These are phyloP conservation scores for Iguana delicatissima DNA, from an alignment of 2,797 vertebrate species.

Conservation along the genomic window DNA sequence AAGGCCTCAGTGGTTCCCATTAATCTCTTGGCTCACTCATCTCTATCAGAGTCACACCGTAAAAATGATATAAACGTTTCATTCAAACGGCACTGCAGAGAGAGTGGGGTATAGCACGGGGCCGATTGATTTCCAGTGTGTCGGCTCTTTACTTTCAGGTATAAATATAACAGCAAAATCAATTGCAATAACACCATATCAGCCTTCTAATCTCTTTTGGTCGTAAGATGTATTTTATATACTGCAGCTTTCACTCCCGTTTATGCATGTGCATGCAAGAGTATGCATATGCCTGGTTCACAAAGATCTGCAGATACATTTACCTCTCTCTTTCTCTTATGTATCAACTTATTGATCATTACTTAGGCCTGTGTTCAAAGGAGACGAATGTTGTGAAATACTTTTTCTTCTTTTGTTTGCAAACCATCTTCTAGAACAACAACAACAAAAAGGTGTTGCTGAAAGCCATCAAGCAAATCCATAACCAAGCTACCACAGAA, in stretches of 20 bases:
- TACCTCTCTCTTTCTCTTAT: accelerated
- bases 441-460: not conserved
- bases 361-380: not conserved
- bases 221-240: slow-evolving; percentile 57
- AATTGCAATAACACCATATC: slow-evolving; percentile 78
- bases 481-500: not conserved
- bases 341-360: not conserved
- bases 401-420: not conserved
- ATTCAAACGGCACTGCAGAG: slow-evolving; percentile 64
- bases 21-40: slow-evolving; percentile 77
- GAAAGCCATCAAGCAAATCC: slow-evolving; percentile 5
- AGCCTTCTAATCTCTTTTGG: slow-evolving; percentile 76
- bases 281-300: not conserved
- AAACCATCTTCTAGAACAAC: not conserved
- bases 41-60: slow-evolving; percentile 75
- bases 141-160: slow-evolving; percentile 78
- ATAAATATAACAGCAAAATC: slow-evolving; percentile 81
- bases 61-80: slow-evolving; percentile 83
- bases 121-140: slow-evolving; percentile 78
- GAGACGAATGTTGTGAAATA: not conserved
- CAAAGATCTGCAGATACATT: accelerated
- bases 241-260: slow-evolving; percentile 60
- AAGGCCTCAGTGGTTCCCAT: slow-evolving; percentile 49
- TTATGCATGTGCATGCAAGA: not conserved
- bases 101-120: slow-evolving; percentile 52